These are phyloP conservation scores for Bombus vancouverensis DNA, from an alignment of 1,140 invertebrate genomes.

Conservation along the genomic window DNA sequence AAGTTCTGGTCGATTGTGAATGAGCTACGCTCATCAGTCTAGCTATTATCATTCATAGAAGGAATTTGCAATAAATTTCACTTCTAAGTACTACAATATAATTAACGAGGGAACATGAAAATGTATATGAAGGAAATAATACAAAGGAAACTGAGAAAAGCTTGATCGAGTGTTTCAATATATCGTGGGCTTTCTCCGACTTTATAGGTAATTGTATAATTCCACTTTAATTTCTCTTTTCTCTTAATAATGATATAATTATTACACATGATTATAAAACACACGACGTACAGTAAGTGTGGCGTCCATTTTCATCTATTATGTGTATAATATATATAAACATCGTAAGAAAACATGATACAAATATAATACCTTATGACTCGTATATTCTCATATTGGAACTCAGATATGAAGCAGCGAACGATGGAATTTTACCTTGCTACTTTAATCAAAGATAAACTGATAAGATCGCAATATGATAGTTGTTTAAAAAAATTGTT, in stretches of 20 bases:
- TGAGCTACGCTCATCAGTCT: no score
- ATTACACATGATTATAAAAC: no score
- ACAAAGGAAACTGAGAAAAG: no score
- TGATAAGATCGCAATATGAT: background rate
- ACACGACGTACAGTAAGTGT: no score
- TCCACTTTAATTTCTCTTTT: no score
- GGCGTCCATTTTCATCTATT: no score
- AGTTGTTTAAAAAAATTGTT: background rate
- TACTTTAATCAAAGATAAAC: slow-evolving; percentile 5
- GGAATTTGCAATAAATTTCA: background rate
- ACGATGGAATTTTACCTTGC: background rate
- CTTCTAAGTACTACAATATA: background rate
- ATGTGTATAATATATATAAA: no score
- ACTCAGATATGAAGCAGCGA: background rate
- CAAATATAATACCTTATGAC: no score
- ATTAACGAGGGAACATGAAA: background rate
- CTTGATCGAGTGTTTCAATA: background rate
- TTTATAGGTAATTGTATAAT: no score
- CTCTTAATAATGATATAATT: no score
- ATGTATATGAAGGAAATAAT: background rate
- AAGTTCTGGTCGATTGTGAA: background rate
- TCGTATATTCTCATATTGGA: background rate
- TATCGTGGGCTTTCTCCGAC: no score
- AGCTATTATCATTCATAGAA: background rate
- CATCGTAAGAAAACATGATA: no score